Percentiles rank a stretch among this genome's conserved stretches.
phyloP scores from a whole-genome alignment of 2,797 vertebrate genomes.

The Enteromius thamalakanensis region DNA sequence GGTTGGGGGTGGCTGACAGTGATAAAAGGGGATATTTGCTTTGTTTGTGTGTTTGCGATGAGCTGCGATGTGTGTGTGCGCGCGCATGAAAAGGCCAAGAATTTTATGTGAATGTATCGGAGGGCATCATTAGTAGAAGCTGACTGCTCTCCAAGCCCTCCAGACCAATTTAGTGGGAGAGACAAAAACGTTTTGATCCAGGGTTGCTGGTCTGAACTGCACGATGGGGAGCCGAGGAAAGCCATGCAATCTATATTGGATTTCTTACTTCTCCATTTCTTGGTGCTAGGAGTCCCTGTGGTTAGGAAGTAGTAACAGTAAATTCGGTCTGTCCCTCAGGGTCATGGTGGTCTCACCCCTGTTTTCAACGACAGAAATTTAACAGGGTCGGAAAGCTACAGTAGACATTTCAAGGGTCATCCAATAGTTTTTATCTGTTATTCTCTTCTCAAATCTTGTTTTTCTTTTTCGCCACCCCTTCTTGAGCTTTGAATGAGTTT shows the following conservation, averaged over 20 bases:
- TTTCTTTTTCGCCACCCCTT: constrained; percentile 5
- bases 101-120: constrained; percentile 41
- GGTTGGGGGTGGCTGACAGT: constrained; percentile 54
- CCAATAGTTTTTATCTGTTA: constrained; percentile 15
- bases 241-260: constrained; percentile 85
- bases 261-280: constrained; percentile 81
- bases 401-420: constrained; percentile 21
- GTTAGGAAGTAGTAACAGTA: constrained; percentile 77
- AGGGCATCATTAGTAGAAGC: constrained; percentile 74
- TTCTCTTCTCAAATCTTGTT: constrained; percentile 13
- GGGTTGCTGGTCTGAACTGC: constrained; percentile 77
- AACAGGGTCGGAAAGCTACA: constrained; percentile 29
- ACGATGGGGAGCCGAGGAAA: constrained; percentile 75
- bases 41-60: constrained; percentile 59
- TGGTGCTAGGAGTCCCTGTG: constrained; percentile 74
- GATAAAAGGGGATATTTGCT: constrained; percentile 55
- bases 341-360: constrained; percentile 66
- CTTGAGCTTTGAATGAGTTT: constrained; percentile 4
- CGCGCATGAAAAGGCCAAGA: constrained; percentile 1
- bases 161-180: constrained; percentile 77
- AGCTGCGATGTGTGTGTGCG: constrained; percentile 28
- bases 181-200: constrained; percentile 76
- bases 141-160: constrained; percentile 66
- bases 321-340: constrained; percentile 72
- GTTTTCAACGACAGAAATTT: constrained; percentile 59